Conservation (phyloP, 2,888 invertebrate species). For the Odontothrips loti region DNA sequence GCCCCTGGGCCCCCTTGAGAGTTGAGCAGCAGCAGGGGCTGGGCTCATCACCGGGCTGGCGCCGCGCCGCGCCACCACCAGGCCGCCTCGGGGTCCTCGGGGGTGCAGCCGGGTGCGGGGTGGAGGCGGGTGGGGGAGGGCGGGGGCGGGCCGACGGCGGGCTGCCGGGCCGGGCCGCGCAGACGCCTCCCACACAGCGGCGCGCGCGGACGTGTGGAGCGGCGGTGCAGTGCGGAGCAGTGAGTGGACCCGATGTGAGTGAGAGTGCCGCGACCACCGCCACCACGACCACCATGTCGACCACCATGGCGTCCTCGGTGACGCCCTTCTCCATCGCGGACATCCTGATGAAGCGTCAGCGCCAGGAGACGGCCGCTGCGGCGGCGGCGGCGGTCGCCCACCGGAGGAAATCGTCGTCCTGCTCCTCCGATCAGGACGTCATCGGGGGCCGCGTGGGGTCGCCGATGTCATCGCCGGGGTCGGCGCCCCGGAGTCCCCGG, state of each 20-base stretch:
- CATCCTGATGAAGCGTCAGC: conserved; percentile 36
- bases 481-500: background rate
- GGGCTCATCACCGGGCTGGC: too few species aligned
- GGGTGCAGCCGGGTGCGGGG: background rate
- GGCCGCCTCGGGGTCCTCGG: too few species aligned
- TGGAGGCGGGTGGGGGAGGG: background rate
- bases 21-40: too few species aligned
- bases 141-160: conserved; percentile 22
- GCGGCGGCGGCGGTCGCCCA: conserved; percentile 1
- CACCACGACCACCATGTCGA: background rate
- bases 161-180: background rate
- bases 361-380: background rate
- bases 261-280: too few species aligned
- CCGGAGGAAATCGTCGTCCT: background rate
- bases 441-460: background rate
- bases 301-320: conserved; percentile 29
- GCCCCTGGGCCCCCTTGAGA: too few species aligned
- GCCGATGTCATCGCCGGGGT: background rate
- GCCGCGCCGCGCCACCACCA: too few species aligned
- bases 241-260: background rate
- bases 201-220: conserved; percentile 15
- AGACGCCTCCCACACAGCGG: background rate
- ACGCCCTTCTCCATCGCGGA: conserved; percentile 38
- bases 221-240: background rate
- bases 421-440: background rate